Conservation (phyloP, 2,888 invertebrate species). For the Conchocele bisecta region DNA sequence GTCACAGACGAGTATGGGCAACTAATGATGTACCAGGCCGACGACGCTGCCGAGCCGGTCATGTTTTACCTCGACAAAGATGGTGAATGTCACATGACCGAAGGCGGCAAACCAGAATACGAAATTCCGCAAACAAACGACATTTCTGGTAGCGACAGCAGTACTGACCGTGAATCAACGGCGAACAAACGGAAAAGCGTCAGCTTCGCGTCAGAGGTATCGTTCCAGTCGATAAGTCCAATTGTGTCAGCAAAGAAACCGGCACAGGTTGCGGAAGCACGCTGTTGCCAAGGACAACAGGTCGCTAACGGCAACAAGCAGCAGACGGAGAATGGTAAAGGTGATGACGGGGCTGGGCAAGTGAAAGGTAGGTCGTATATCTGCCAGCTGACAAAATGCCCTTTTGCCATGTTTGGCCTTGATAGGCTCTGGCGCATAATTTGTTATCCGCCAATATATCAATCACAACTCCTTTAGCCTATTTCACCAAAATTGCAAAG, state of each 20-base stretch:
- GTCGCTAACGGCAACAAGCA: too few species aligned
- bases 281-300: too few species aligned
- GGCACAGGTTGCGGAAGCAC: not conserved
- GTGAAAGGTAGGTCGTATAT: too few species aligned
- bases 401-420: too few species aligned
- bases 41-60: conserved; percentile 56
- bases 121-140: conserved; percentile 45
- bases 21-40: conserved; percentile 58
- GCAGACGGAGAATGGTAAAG: too few species aligned
- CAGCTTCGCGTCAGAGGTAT: conserved; percentile 81
- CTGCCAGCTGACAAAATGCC: too few species aligned
- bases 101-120: conserved; percentile 48
- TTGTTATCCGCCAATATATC: too few species aligned
- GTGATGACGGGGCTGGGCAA: too few species aligned
- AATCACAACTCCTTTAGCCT: too few species aligned
- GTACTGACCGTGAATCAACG: conserved; percentile 55
- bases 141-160: conserved; percentile 52
- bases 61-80: conserved; percentile 62
- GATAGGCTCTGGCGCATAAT: too few species aligned
- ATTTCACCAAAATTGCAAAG: too few species aligned
- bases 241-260: conserved; percentile 62
- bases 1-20: conserved; percentile 64
- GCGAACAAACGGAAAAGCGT: conserved; percentile 76
- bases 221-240: conserved; percentile 79
- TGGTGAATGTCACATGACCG: conserved; percentile 59